Conservation (phyloP, 2,888 invertebrate species). For the Agrochola macilenta region DNA sequence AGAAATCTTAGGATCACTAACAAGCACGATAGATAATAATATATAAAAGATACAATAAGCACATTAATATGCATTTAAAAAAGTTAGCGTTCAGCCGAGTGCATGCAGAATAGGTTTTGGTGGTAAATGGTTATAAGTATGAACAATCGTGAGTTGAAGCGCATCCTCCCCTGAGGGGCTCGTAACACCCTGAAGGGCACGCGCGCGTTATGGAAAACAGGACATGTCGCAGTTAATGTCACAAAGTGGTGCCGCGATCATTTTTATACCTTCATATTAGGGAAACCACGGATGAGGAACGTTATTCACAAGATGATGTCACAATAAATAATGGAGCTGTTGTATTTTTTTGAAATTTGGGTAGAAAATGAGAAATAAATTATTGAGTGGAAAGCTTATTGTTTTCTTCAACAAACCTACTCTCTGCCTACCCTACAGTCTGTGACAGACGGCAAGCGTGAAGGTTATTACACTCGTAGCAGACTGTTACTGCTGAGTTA, state of each 20-base stretch:
- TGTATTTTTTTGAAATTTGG: neutral
- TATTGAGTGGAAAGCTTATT: neutral
- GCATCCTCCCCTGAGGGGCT: neutral
- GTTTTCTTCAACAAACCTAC: neutral
- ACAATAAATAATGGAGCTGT: conserved; percentile 4
- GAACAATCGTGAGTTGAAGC: too few relatives aligned
- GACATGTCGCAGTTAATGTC: neutral
- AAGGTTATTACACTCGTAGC: neutral
- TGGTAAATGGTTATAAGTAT: too few relatives aligned
- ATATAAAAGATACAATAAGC: too few relatives aligned
- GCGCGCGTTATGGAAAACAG: neutral
- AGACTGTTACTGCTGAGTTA: conserved; percentile 14
- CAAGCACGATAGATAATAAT: too few relatives aligned
- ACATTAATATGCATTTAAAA: too few relatives aligned
- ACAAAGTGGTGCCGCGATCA: conserved; percentile 23
- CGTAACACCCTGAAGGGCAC: neutral
- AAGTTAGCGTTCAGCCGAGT: too few relatives aligned
- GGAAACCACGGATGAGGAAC: neutral
- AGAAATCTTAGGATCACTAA: too few relatives aligned
- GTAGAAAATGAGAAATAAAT: neutral
- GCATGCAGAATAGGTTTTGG: too few relatives aligned
- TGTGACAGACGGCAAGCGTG: conserved; percentile 6
- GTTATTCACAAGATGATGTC: neutral
- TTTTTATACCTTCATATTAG: conserved; percentile 4
- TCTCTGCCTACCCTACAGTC: neutral